Conservation (phyloP, 2,888 invertebrate genomes). For the Tetramorium bicarinatum region DNA sequence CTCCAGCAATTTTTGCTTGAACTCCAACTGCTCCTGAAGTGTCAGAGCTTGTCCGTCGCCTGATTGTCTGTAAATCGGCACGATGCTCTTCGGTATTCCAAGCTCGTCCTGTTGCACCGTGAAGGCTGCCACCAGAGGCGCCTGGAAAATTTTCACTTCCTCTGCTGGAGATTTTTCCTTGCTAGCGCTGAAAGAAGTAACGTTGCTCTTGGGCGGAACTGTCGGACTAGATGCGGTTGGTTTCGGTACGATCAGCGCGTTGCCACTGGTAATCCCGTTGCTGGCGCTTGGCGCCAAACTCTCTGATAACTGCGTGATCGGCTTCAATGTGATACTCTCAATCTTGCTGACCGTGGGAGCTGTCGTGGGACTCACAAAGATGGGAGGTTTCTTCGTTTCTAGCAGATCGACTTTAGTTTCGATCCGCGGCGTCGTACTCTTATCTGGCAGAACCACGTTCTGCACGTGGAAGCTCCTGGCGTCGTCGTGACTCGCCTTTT, state of each 20-base stretch:
- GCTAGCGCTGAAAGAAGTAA: constrained; percentile 86
- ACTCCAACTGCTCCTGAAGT: constrained; percentile 87
- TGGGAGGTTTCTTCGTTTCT: constrained; percentile 30
- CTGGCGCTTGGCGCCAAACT: constrained; percentile 80
- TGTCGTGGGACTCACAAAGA: not conserved
- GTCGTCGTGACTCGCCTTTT: constrained; percentile 75
- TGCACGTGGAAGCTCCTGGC: constrained; percentile 78
- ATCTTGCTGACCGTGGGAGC: constrained; percentile 64
- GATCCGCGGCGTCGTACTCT: constrained; percentile 43
- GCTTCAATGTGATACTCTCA: constrained; percentile 72
- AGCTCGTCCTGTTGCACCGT: constrained; percentile 94
- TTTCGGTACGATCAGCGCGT: constrained; percentile 79
- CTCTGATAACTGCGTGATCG: constrained; percentile 71
- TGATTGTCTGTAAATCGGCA: constrained; percentile 90
- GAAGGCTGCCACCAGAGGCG: constrained; percentile 94
- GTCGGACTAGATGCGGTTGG: constrained; percentile 78
- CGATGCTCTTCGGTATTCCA: constrained; percentile 93
- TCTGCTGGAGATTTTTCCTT: constrained; percentile 81
- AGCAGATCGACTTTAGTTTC: constrained; percentile 52
- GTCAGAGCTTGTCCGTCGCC: constrained; percentile 83
- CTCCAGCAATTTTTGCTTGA: constrained; percentile 90
- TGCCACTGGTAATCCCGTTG: constrained; percentile 79
- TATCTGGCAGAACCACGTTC: constrained; percentile 63
- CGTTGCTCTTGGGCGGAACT: constrained; percentile 49
- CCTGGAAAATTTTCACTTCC: constrained; percentile 93